phyloP scores from a whole-genome alignment of 53 echinoderm and acorn worm species.

The Temnopleurus reevesii region DNA sequence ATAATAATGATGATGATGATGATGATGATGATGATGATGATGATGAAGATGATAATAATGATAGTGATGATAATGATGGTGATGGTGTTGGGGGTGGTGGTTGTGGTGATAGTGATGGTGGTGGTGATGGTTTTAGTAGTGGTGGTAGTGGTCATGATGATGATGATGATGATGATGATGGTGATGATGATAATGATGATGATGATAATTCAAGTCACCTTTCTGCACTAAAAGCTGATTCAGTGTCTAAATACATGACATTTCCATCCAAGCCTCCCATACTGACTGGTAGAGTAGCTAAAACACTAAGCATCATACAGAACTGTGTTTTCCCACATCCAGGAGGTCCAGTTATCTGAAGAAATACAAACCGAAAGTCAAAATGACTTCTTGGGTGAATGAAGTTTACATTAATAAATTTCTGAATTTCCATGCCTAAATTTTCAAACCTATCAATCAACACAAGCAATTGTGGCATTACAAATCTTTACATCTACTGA shows the following conservation, averaged over 20 bases:
- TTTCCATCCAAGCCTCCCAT: slow-evolving; percentile 72
- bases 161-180: background rate
- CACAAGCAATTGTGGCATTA: too few relatives aligned
- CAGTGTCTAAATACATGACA: slow-evolving; percentile 94
- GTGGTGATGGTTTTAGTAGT: background rate
- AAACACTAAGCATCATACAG: slow-evolving; percentile 91
- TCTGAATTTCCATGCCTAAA: too few relatives aligned
- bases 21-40: background rate
- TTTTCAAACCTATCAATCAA: too few relatives aligned
- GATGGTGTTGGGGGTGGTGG: too few relatives aligned
- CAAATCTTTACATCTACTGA: too few relatives aligned
- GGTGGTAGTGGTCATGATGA: background rate
- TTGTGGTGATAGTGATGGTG: background rate
- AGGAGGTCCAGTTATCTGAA: slow-evolving; percentile 95
- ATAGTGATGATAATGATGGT: background rate
- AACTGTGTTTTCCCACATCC: slow-evolving; percentile 99
- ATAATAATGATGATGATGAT: background rate
- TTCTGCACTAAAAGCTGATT: slow-evolving; percentile 94
- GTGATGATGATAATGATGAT: background rate
- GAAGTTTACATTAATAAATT: too few relatives aligned
- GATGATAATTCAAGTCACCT: slow-evolving; percentile 57
- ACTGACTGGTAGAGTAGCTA: slow-evolving; percentile 73
- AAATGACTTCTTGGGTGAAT: too few relatives aligned
- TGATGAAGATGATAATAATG: background rate
- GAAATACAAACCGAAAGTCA: background rate